Evolutionary conservation across 2,797 vertebrate genomes (phyloP), one percentile per base, ranked within the genome.

Genomic region (Tragelaphus oryx): DNA sequence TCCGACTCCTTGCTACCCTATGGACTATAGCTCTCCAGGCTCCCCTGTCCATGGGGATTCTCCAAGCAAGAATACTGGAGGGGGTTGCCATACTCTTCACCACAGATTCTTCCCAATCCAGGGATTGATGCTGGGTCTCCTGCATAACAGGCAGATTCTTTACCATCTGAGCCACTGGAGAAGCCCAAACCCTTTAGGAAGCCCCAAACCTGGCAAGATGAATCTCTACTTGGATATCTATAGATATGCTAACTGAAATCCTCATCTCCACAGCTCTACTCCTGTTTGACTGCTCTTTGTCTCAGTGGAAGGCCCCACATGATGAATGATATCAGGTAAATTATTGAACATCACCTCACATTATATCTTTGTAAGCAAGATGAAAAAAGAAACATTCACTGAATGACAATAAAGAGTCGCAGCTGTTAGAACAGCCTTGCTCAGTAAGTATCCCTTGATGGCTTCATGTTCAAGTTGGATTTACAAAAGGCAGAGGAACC

Each of bases 151-250:
- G 68, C 68, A 71, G 68, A 71, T 71, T 71, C 68, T 71, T 41
- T 71, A 71, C 37, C 68, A 41, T 71, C 20, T 71, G 68, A 71
- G 68, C 68, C 68, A 71, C 33, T 41, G 11, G 68, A 18, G 37
- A 71, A 95, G 46, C 18, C 75, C 59, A 95, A 90, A 89, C 14
- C 18, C 37, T 76, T 75, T 84, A 55, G 41, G 65, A 92, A 92
- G 44, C 33, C 20, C 33, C 81, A 87, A 54, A 30, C 26, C 28
- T 41, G 30, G 9, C 4, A 33, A 89, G 41, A 91, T 62, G 24
- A 86, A 57, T 74, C 80, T 93, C 55, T 89, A 76, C 60, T 65
- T 93, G 46, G 60, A 44, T 83, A 93, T 48, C 28, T 95, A 89
- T 37, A 86, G 81, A 26, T 24, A 88, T 65, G 46, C 80, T 86